Conservation (phyloP, 2,797 vertebrate species). For the Prunella strophiata region DNA sequence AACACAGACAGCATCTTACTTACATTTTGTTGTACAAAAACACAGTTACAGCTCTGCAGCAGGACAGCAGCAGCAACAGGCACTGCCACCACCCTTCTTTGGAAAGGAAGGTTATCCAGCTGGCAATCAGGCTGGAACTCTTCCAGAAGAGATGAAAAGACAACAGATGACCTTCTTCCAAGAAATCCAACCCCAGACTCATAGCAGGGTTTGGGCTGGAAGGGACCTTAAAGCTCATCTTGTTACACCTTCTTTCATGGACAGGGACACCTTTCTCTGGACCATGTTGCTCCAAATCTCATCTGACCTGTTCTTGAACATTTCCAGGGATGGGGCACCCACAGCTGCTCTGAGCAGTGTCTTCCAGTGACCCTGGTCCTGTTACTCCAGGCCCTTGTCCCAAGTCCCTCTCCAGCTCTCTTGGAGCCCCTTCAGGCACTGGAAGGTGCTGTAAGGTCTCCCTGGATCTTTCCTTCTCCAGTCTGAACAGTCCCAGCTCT, state of each 20-base stretch:
- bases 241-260: background rate
- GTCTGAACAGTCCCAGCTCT: background rate
- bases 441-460: background rate
- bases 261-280: background rate
- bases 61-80: background rate
- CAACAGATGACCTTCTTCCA: background rate
- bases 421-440: background rate
- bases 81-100: background rate
- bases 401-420: background rate
- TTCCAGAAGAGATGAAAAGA: background rate
- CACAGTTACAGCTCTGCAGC: background rate
- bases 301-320: background rate
- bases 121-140: background rate
- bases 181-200: background rate
- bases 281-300: background rate
- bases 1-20: slow-evolving; percentile 26
- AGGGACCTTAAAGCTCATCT: background rate
- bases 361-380: too few relatives aligned
- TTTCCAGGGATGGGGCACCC: background rate
- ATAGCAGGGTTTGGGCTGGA: background rate
- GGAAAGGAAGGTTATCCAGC: background rate
- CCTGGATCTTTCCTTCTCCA: background rate
- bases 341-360: background rate
- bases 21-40: slow-evolving; percentile 36
- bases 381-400: background rate